Base-by-base conservation (phyloP, 2,113 vertebrate genomes). In the Clinocottus analis region DNA sequence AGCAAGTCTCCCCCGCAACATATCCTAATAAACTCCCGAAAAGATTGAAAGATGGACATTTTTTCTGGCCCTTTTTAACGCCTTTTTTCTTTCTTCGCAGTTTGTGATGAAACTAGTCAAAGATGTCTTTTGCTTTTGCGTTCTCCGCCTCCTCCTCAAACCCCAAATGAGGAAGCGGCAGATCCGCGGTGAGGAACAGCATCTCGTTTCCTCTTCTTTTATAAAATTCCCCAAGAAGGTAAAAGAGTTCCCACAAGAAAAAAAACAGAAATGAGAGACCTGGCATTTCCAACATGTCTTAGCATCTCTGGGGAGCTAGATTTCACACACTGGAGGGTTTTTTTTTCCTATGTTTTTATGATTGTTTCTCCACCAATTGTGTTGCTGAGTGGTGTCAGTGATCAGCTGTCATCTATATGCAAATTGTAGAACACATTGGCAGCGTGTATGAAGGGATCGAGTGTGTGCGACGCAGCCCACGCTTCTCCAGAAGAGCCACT, bases 361-460 rank as follows among this genome's bases (percentile, higher is more conserved):
- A n/a, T 51, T 25, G 0, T 33, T 29, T 49, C 43, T 51, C 14
- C 3, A 62, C 64, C 23, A n/a, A n/a, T n/a, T n/a, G 37, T 45
- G 2, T 27, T 14, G 6, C 55, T 39, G 31, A 75, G 13, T 19
- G 13, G 29, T 51, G 37, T 73, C 55, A 31, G 5, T 14, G 41
- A 65, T 72, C 70, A 77, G 33, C 27, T 74, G 75, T 80, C 47
- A 60, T 82, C 49, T 83, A 79, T 67, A 87, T 86, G 82, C 77
- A 86, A 82, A 90, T 79, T 47, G 51, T 19, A 81, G 66, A 43
- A 51, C 56, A 17, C 58, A 58, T 14, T 23, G 39, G 29, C 65
- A 67, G 14, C 1, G 6, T 16, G 13, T 51, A 60, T 55, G 33
- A 72, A 74, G 16, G 10, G 37, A 59, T 16, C 55, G 31, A 67